A percentile compares a stretch with the other conserved stretches of the same genome.
Conservation (phyloP, 2,797 vertebrate genomes). For the Danio aesculapii region DNA sequence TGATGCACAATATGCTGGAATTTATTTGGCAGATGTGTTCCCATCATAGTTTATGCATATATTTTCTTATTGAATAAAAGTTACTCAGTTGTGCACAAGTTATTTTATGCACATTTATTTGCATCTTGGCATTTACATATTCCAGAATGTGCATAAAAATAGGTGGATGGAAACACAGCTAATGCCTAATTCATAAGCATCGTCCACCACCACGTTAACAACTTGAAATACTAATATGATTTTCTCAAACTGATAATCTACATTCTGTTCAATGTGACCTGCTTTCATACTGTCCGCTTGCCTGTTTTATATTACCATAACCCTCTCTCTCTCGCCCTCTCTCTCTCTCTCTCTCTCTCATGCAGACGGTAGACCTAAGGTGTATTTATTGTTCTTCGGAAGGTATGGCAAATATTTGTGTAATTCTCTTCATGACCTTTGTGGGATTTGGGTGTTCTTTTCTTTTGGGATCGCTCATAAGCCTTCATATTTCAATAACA, state of each 20-base stretch:
- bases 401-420: slow-evolving; percentile 57
- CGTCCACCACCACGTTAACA: not conserved
- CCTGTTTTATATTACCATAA: slow-evolving; percentile 47
- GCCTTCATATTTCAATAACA: slow-evolving; percentile 42
- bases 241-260: slow-evolving; percentile 5
- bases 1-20: too few species aligned
- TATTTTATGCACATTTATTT: too few species aligned
- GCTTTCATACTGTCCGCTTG: slow-evolving; percentile 25
- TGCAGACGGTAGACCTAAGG: slow-evolving; percentile 28
- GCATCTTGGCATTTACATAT: too few species aligned
- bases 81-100: too few species aligned
- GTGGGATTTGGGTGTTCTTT: slow-evolving; percentile 46
- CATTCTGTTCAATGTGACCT: slow-evolving; percentile 26
- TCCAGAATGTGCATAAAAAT: too few species aligned
- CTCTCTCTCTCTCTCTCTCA: not conserved
- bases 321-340: slow-evolving; percentile 10
- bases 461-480: slow-evolving; percentile 29
- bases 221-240: not conserved
- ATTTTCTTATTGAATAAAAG: too few species aligned
- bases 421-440: slow-evolving; percentile 47
- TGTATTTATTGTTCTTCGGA: slow-evolving; percentile 50
- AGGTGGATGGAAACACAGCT: too few species aligned
- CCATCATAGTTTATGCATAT: too few species aligned
- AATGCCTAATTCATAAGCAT: not conserved
- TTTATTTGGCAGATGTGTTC: too few species aligned